Evolutionary conservation across 2,888 invertebrate genomes (phyloP).

Genomic region (Adela reaumurella): DNA sequence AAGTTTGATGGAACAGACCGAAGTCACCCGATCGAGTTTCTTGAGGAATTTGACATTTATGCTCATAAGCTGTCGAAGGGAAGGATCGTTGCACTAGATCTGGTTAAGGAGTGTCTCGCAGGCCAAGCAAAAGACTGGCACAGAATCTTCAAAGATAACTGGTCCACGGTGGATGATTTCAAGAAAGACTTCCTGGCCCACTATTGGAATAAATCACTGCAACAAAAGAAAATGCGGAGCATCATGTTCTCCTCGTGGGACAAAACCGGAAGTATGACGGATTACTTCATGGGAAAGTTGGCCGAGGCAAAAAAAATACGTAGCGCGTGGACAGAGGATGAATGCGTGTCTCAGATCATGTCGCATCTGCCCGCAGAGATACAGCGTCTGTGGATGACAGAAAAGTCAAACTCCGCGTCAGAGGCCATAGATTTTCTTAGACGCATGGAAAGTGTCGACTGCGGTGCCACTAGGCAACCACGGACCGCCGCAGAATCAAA

Average conservation of each 20-base stretch:
- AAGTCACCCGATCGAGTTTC: background rate
- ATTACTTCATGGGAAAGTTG: background rate
- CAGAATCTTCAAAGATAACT: background rate
- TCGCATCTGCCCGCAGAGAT: background rate
- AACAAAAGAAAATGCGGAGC: background rate
- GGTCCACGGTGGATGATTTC: constrained; percentile 1
- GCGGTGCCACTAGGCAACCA: no score
- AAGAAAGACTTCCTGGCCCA: constrained; percentile 1
- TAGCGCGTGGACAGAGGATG: background rate
- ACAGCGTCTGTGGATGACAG: background rate
- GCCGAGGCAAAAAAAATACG: background rate
- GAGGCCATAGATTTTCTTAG: background rate
- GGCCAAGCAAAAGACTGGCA: constrained; percentile 4
- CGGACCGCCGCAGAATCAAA: background rate
- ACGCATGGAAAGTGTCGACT: background rate
- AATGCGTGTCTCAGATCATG: constrained; percentile 1
- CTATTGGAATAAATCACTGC: constrained; percentile 1
- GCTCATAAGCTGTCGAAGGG: background rate
- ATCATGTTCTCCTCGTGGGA: background rate
- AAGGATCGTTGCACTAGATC: background rate
- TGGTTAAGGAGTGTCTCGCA: background rate
- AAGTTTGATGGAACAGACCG: background rate
- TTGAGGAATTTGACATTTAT: constrained; percentile 1
- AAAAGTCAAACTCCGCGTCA: background rate
- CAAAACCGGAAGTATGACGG: background rate